Conservation (phyloP, 2,113 vertebrate genomes). For the Apus apus region DNA sequence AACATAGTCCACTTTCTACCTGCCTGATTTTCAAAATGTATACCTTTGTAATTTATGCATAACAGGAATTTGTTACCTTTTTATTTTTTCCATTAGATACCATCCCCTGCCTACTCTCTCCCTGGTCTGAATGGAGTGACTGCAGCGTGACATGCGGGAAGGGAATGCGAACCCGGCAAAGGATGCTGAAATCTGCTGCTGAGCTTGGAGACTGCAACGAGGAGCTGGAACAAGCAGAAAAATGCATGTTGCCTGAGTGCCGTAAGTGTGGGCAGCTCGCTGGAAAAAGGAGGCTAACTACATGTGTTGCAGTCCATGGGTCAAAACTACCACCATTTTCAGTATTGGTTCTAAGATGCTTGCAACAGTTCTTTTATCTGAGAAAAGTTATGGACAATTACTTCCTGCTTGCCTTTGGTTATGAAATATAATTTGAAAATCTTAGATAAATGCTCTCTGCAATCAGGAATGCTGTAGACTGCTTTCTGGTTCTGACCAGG, state of each 20-base stretch:
- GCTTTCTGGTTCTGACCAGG: neutral
- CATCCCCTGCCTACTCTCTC: conserved; percentile 94
- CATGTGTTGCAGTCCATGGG: neutral
- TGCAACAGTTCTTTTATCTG: neutral
- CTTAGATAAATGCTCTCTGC: neutral
- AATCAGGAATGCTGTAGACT: neutral
- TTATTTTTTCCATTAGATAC: conserved; percentile 81
- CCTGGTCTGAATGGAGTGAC: conserved; percentile 98
- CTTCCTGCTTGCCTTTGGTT: neutral
- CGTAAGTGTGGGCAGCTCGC: conserved; percentile 81
- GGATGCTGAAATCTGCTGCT: conserved; percentile 92
- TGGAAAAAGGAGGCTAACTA: neutral
- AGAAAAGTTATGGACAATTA: neutral
- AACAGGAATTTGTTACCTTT: neutral
- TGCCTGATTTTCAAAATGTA: neutral
- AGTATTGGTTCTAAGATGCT: neutral
- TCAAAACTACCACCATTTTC: neutral
- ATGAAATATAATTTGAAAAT: neutral
- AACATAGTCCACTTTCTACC: neutral
- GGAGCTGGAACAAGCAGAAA: conserved; percentile 95
- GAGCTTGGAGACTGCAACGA: conserved; percentile 96
- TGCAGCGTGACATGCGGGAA: conserved; percentile 97
- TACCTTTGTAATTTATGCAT: neutral
- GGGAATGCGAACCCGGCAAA: conserved; percentile 87
- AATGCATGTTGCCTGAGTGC: conserved; percentile 98